These are phyloP conservation scores for Peucedramus taeniatus DNA, from an alignment of 2,113 vertebrate genomes.

Conservation along the genomic window DNA sequence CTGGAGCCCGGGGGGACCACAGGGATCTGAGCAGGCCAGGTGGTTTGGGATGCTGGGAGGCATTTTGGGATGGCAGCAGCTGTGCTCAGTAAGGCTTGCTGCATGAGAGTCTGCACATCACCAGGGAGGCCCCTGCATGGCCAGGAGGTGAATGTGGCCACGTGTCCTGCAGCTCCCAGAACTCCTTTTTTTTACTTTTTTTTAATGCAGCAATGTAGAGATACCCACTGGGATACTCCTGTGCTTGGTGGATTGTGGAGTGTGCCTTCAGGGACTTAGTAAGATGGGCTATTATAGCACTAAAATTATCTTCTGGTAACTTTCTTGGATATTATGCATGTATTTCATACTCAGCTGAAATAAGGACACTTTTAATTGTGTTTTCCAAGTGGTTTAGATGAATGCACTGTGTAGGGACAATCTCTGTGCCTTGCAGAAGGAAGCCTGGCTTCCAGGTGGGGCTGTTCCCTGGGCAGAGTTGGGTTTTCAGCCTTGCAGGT, in stretches of 20 bases:
- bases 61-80: neutral
- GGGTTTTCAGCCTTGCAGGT: neutral
- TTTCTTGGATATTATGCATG: neutral
- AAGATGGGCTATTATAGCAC: neutral
- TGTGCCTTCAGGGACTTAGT: neutral
- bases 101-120: neutral
- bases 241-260: neutral
- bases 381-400: neutral
- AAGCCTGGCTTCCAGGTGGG: neutral
- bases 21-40: neutral
- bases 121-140: neutral
- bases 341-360: conserved; percentile 24
- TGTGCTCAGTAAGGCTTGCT: neutral
- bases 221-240: neutral
- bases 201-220: neutral
- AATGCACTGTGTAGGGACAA: neutral
- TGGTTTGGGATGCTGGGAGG: neutral
- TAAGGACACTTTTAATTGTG: neutral
- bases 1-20: accelerated
- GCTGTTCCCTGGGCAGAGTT: neutral
- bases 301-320: conserved; percentile 28
- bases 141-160: accelerated
- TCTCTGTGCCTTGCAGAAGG: neutral
- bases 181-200: neutral
- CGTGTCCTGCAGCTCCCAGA: neutral